Base-by-base conservation (phyloP, 2,797 vertebrate species). In the Enteromius treurensis region DNA sequence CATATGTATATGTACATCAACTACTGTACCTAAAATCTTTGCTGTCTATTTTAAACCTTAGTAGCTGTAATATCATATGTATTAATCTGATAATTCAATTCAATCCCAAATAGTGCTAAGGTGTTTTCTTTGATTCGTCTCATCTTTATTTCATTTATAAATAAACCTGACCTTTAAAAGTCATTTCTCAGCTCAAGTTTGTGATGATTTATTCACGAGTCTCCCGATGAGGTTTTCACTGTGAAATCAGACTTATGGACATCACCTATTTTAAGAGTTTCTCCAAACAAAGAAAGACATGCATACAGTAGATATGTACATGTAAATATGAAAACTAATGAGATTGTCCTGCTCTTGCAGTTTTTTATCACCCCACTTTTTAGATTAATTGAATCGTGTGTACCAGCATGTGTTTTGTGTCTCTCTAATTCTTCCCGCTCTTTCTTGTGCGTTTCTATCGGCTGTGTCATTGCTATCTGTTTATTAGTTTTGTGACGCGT, bases 371-470 rank as follows among this genome's bases (percentile, higher is more conserved):
- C 65, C 62, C 65, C 85, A 79, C 87, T 37, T 87, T 81, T 85
- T 90, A 89, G 88, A 91, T 91, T 92, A 90, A 94, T 93, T 92
- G 91, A 93, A 92, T 92, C 93, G 91, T 93, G 93, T 93, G 91
- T 93, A 37, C 37, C 37, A 37, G 37, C 37, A 7, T 37, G 37
- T 85, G 86, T 60, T 89, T 79, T 11, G 14, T 77, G 60, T 77
- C 68, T 67, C 40, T 58, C 26, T 70, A 85, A 89, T 88, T 80
- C 77, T 58, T 83, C 58, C 70, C 88, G 77, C 85, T 90, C 88
- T 89, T 74, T 65, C 23, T 60, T 60, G 23, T 10, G 64, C 32
- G 17, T 77, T 5, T 65, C 49, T 75, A 53, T 86, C 73, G 3
- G 47, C 83, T 88, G 84, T 89, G 88, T 42, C 55, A 21, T 64